phyloP scores from a whole-genome alignment of 2,888 invertebrate species.

The Eledona agricola region DNA sequence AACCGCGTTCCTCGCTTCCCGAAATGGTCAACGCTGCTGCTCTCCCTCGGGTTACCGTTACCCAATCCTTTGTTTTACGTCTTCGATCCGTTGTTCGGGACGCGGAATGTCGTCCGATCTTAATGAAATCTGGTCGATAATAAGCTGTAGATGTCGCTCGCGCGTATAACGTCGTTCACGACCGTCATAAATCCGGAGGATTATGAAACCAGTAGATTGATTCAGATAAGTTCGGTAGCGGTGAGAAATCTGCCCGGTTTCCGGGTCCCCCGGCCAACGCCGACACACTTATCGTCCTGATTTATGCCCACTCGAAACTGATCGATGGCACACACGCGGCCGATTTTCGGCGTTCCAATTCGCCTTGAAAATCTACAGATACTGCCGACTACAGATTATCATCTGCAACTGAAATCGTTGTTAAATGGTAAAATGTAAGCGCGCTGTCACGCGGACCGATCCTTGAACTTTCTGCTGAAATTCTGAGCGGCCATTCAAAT shows the following conservation, averaged over 20 bases:
- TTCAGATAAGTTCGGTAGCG: slow-evolving; percentile 37
- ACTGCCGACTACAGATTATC: no score
- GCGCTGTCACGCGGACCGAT: no score
- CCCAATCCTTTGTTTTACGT: slow-evolving; percentile 18
- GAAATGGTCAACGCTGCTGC: slow-evolving; percentile 11
- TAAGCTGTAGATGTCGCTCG: slow-evolving; percentile 31
- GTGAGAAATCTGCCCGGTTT: slow-evolving; percentile 40
- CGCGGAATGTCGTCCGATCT: slow-evolving; percentile 11
- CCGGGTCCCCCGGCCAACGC: slow-evolving; percentile 39
- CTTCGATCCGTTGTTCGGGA: slow-evolving; percentile 18
- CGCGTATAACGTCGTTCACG: slow-evolving; percentile 36
- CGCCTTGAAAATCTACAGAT: no score
- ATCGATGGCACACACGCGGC: slow-evolving; percentile 21
- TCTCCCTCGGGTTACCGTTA: slow-evolving; percentile 5
- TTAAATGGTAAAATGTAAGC: no score
- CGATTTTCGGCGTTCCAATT: slow-evolving; percentile 1
- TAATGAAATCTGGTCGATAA: slow-evolving; percentile 31
- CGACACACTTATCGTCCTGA: slow-evolving; percentile 33
- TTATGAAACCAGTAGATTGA: slow-evolving; percentile 37
- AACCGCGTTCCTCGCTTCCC: slow-evolving; percentile 4
- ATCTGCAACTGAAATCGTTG: no score
- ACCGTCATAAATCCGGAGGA: slow-evolving; percentile 32
- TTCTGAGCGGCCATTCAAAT: no score
- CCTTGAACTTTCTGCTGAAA: no score
- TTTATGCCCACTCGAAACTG: slow-evolving; percentile 18